Evolutionary conservation across 2,888 invertebrate species (phyloP).

Genomic region (Bugula neritina): DNA sequence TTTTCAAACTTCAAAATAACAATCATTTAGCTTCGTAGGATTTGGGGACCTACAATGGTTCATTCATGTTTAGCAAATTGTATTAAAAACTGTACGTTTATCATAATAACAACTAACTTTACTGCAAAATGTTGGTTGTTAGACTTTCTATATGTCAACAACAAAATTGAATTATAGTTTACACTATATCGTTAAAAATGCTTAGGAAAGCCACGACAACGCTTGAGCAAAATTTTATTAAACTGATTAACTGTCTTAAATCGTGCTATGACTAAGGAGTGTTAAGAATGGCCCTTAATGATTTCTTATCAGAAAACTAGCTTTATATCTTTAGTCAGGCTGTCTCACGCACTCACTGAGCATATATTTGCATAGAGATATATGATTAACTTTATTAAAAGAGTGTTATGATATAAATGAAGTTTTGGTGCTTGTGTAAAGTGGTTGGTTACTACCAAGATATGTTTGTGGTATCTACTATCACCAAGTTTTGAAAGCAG

Average conservation of each 20-base stretch:
- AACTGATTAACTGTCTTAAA: not conserved
- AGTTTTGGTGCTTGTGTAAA: not conserved
- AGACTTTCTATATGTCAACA: too few species aligned
- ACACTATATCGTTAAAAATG: too few species aligned
- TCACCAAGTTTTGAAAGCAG: conserved; percentile 14
- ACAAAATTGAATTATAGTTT: too few species aligned
- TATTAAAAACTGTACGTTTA: too few species aligned
- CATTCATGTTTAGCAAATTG: too few species aligned
- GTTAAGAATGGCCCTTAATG: not conserved
- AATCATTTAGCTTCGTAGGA: too few species aligned
- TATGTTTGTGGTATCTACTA: conserved; percentile 19
- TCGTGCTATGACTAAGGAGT: not conserved
- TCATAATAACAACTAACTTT: too few species aligned
- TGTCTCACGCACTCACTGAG: not conserved
- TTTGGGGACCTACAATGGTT: too few species aligned
- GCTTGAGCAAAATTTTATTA: too few species aligned
- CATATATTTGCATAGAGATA: conserved; percentile 19
- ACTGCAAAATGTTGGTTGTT: too few species aligned
- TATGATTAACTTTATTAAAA: conserved; percentile 25
- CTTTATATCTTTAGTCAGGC: not conserved
- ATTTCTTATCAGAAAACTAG: not conserved
- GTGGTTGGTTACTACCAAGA: not conserved
- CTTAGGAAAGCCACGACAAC: too few species aligned
- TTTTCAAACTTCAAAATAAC: too few species aligned
- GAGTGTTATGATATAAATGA: not conserved